Base-by-base conservation (phyloP, 2,797 vertebrate species). In the Coranthus polyacanthus region DNA sequence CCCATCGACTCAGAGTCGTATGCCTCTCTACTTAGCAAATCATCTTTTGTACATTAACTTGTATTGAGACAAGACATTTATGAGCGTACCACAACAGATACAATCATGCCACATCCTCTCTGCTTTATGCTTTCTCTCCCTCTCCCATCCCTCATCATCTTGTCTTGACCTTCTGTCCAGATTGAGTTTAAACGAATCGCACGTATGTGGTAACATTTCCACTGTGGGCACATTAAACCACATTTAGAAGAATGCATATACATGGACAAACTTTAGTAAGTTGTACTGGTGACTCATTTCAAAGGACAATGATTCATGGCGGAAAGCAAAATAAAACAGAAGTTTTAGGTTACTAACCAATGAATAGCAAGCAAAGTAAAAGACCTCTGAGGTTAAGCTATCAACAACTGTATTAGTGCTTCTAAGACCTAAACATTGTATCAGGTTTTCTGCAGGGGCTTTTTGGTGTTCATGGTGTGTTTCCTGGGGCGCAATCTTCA, bases 201-300 rank as follows among this genome's bases (percentile, higher is more conserved):
- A 67, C 7, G 9, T 66, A 61, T 20, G 45, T 10, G 65, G 62
- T 67, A 47, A 70, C 2, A 0, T 86, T 82, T 82, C 71, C 81
- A 65, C 42, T 62, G 80, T 17, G 58, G 63, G 18, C 42, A 29
- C 53, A 12, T 42, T 5, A 62, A 81, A 73, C 80, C 65, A 17
- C 65, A 69, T 57, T 69, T 51, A 50, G 45, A 81, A 45, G 60
- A 84, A 84, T 75, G 69, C 69, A 15, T 72, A 60, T 66, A 58
- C 70, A 68, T 22, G 56, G 52, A 49, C 61, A 45, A 75, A 44
- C 63, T 45, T 70, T 54, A 6, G 20, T 55, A 60, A 63, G 52
- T 67, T 39, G 46, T n/a, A 17, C 34, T 34, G 69, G 67, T 87
- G 81, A 87, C 42, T 85, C 71, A 79, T 71, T 70, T 61, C 17